A percentile compares a stretch with the other conserved stretches of the same genome.
These are phyloP conservation scores for Hapalemur alaotrensis DNA, from an alignment of 2,797 vertebrate genomes.

Conservation along the genomic window DNA sequence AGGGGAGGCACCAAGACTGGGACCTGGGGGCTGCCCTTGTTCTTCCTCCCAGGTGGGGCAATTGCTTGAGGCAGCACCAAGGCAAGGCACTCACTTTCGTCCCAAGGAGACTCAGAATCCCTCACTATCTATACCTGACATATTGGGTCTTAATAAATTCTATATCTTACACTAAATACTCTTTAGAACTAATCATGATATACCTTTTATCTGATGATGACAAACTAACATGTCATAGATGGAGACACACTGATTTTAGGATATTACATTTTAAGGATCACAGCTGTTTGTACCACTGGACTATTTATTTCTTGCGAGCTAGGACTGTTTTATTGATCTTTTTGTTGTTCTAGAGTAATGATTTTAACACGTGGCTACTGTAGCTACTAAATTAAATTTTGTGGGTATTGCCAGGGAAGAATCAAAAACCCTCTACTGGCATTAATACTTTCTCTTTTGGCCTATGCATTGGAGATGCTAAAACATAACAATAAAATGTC, in stretches of 20 bases:
- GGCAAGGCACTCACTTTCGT: too few species aligned
- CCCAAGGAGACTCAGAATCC: too few species aligned
- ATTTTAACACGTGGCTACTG: conserved; percentile 54
- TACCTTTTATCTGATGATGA: neutral
- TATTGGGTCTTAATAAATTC: neutral
- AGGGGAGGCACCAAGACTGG: too few species aligned
- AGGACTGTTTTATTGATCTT: neutral
- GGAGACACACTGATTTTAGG: neutral
- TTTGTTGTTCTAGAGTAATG: conserved; percentile 8
- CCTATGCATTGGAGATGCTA: conserved; percentile 25
- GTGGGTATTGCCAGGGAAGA: conserved; percentile 25
- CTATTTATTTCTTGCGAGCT: neutral
- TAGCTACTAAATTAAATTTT: conserved; percentile 50
- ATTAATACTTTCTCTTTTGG: conserved; percentile 12
- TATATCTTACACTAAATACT: neutral
- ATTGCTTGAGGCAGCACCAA: too few species aligned
- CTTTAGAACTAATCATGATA: neutral
- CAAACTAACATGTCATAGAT: neutral
- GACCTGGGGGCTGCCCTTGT: too few species aligned
- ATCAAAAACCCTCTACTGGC: conserved; percentile 71
- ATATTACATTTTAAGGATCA: neutral
- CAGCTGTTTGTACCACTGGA: neutral
- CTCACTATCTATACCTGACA: neutral
- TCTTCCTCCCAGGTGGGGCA: too few species aligned
- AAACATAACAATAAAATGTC: neutral